Evolutionary conservation across 2,113 vertebrate species (phyloP).

Genomic region (Coregonus clupeaformis): DNA sequence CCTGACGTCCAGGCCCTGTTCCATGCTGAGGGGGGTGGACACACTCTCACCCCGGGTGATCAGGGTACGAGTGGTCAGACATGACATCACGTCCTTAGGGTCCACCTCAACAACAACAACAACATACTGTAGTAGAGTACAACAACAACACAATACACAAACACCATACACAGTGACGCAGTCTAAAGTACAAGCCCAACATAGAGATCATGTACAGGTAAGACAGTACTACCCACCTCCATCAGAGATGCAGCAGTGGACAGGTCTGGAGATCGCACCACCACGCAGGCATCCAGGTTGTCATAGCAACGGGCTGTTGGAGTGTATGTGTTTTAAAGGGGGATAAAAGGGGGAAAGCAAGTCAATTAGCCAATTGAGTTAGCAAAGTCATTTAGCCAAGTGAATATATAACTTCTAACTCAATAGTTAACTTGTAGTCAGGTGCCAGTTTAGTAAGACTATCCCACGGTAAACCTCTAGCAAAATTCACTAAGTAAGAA

Average conservation of each 20-base stretch:
- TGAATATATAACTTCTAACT: too few species aligned
- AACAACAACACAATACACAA: background rate
- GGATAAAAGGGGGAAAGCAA: too few species aligned
- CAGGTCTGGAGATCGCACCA: constrained; percentile 85
- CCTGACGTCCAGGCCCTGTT: constrained; percentile 90
- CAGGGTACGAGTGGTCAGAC: constrained; percentile 92
- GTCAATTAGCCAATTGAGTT: too few species aligned
- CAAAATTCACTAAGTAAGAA: too few species aligned
- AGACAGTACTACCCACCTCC: constrained; percentile 76
- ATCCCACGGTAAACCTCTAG: too few species aligned
- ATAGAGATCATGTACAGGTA: background rate
- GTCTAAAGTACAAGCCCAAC: background rate
- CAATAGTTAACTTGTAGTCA: too few species aligned
- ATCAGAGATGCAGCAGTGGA: constrained; percentile 82
- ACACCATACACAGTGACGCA: background rate
- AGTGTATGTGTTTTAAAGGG: background rate
- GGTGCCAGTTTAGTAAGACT: too few species aligned
- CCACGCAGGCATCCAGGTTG: constrained; percentile 94
- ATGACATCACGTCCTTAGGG: constrained; percentile 79
- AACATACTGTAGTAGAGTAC: background rate
- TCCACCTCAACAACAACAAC: constrained; percentile 70
- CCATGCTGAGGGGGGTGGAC: constrained; percentile 90
- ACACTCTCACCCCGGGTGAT: constrained; percentile 95
- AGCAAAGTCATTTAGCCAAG: too few species aligned
- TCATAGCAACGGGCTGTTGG: constrained; percentile 87